Base-by-base conservation (phyloP, 2,113 vertebrate species). In the Etheostoma cragini region DNA sequence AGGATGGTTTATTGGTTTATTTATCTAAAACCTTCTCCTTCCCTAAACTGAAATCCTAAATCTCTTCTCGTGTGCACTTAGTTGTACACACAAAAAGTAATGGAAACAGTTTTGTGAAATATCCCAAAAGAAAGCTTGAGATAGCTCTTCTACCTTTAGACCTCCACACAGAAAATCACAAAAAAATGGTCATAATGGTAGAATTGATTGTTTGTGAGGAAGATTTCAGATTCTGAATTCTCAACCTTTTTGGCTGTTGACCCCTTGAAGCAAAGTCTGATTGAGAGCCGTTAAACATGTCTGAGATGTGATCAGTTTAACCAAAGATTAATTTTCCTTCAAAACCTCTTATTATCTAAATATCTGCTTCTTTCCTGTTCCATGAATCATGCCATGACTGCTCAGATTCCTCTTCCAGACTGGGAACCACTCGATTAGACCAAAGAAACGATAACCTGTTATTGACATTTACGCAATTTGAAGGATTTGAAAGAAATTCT, bases 11-110 rank as follows among this genome's bases (percentile, higher is more conserved):
- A 26, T 26, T 52, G 61, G 54, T 71, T 86, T 86, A 66, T 81
- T 80, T 82, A 72, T 65, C 62, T 57, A 74, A 66, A 83, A 83
- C 57, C 60, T 56, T 85, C 66, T 19, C 52, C 16, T 62, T 80
- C 75, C 71, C 38, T 38, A 49, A 71, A 21, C 16, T 35, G 42
- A 75, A 68, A 33, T 11, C 58, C 47, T 52, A 17, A 12, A 69
- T 38, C 46, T 21, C 15, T 62, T 15, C 52, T 53, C 14, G 2
- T 49, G 22, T 22, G 61, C 38, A 53, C 17, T 12, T 11, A 24
- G 30, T 30, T 30, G 30, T 30, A 26, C 52, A 22, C 14, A 14
- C 2, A 14, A 38, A 52, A n/a, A 62, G 8, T 16, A 26, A 30
- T 15, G 19, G 49, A 8, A 53, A 22, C 30, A n/a, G 26, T 50